Evolutionary conservation across 2,113 vertebrate genomes (phyloP), one percentile per base, ranked within the genome.

Genomic region (Gasterosteus aculeatus): DNA sequence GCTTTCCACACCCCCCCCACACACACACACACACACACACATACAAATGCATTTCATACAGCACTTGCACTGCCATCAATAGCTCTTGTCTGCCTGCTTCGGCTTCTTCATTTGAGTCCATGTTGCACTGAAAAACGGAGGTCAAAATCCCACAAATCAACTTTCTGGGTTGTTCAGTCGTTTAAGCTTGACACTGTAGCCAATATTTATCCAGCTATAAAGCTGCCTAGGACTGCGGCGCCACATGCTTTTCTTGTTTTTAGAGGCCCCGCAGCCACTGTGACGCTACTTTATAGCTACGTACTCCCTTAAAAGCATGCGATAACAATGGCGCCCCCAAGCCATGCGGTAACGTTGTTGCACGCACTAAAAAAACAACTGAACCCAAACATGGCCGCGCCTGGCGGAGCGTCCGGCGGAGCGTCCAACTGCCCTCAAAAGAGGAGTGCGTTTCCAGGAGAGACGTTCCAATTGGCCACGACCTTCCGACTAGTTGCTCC

Each of bases 401-500:
- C 58, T 44, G 51, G 63, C 41, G 39, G 60, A n/a, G 35, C 35
- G 35, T 38, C 35, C 35, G 35, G 6, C 35, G 35, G 22, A 26
- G 73, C 41, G 47, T 85, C 78, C 72, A 54, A 35, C 51, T 66
- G 68, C 65, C 47, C 60, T 69, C 39, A 69, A 71, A 42, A 76
- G 61, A 75, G 81, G 82, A 67, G 80, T 12, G 63, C 1, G 46
- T 83, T 78, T 88, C 80, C 62, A 78, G 75, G 64, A 87, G 75
- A 87, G 72, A 49, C 38, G 5, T 38, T 68, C 67, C 63, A 80
- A 79, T 87, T 88, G 89, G 84, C 84, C 59, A 9, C 88, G 87
- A 92, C 80, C 85, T 85, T 80, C 78, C 77, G 83, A 88, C 84
- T 84, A 72, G 73, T 86, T 87, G 80, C 83, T 89, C 72, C 88